phyloP scores from a whole-genome alignment of 2,797 vertebrate species.

The Eulemur mongoz region DNA sequence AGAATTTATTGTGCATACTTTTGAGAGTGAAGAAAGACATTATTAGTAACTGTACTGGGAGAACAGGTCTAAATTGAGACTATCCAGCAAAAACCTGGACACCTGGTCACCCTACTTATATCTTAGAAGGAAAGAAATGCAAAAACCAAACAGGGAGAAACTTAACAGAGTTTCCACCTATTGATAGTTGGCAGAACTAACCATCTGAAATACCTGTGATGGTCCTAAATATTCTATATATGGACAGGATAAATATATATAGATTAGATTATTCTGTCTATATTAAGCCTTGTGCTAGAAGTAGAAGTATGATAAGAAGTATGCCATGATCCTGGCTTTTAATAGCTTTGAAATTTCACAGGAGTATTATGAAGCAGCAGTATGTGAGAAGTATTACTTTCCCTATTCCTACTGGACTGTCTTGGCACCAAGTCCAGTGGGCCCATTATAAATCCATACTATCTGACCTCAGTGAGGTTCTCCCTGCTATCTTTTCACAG shows the following conservation, averaged over 20 bases:
- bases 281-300: neutral
- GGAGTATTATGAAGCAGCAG: neutral
- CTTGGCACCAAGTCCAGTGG: neutral
- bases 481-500: neutral
- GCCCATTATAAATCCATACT: neutral
- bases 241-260: neutral
- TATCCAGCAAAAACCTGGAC: neutral
- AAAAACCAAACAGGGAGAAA: neutral
- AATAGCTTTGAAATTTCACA: neutral
- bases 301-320: neutral
- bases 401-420: neutral
- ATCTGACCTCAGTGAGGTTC: neutral
- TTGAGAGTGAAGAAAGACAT: constrained; percentile 6
- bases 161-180: neutral
- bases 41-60: neutral
- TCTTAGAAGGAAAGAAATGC: neutral
- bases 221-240: neutral
- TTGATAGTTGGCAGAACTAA: neutral
- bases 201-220: neutral
- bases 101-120: neutral
- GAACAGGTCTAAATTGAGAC: neutral
- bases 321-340: neutral
- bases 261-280: neutral
- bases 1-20: neutral
- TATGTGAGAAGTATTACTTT: neutral